Evolutionary conservation across 2,888 invertebrate species (phyloP).

Genomic region (Pasiphila rectangulata): DNA sequence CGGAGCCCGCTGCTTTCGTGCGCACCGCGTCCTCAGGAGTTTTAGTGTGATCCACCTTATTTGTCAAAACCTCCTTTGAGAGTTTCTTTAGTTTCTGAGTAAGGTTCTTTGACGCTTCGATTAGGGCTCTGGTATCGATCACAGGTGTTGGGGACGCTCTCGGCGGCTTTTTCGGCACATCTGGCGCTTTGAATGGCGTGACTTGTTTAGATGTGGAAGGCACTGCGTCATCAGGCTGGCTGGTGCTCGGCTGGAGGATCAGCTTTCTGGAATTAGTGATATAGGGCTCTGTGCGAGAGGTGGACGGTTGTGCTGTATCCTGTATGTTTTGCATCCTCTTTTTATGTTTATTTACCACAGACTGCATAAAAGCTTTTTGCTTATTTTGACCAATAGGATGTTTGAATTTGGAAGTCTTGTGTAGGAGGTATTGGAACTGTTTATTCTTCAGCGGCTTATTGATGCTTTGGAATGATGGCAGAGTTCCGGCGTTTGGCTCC

Average conservation of each 20-base stretch:
- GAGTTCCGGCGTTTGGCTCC: constrained; percentile 58
- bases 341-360: constrained; percentile 76
- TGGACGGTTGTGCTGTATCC: constrained; percentile 66
- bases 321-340: constrained; percentile 68
- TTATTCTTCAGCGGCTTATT: constrained; percentile 75
- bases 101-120: constrained; percentile 94
- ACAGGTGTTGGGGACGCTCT: constrained; percentile 64
- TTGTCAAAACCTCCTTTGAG: constrained; percentile 92
- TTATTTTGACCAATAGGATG: constrained; percentile 75
- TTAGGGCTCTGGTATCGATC: constrained; percentile 87
- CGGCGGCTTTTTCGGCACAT: constrained; percentile 63
- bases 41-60: constrained; percentile 75
- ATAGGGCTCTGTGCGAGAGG: constrained; percentile 66
- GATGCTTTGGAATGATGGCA: constrained; percentile 72
- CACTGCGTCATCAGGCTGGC: constrained; percentile 55
- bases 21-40: constrained; percentile 74
- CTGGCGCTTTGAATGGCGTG: constrained; percentile 58
- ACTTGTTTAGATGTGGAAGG: constrained; percentile 67
- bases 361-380: constrained; percentile 76
- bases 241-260: constrained; percentile 58
- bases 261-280: constrained; percentile 64
- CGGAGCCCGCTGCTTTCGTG: constrained; percentile 70
- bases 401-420: constrained; percentile 76
- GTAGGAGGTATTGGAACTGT: constrained; percentile 74
- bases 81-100: constrained; percentile 94